Conservation (phyloP, 2,113 vertebrate genomes). For the Ariopsis seemanni region DNA sequence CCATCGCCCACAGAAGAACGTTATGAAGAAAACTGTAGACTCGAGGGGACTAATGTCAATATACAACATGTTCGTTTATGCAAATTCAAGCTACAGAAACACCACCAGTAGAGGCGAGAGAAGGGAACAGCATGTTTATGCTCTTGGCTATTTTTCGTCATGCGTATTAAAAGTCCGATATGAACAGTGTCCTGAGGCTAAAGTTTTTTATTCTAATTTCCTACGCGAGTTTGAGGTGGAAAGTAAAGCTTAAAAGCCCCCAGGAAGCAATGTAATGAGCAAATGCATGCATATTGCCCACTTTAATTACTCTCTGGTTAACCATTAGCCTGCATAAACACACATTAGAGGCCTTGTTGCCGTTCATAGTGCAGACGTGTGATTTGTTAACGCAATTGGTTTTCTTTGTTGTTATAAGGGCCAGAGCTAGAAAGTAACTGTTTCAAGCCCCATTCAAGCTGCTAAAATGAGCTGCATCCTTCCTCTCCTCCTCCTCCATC, state of each 20-base stretch:
- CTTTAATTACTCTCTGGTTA: constrained; percentile 33
- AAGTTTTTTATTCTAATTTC: constrained; percentile 24
- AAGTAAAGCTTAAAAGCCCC: background rate
- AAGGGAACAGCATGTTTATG: background rate
- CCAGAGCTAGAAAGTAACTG: background rate
- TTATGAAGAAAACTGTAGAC: background rate
- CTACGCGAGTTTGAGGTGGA: background rate
- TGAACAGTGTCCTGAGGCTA: background rate
- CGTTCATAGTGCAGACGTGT: constrained; percentile 19
- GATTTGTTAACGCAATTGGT: background rate
- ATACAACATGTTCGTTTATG: background rate
- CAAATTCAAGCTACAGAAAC: background rate
- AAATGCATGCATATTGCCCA: constrained; percentile 35
- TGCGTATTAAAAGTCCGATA: background rate
- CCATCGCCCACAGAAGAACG: no score
- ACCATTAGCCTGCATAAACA: constrained; percentile 20
- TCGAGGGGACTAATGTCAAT: background rate
- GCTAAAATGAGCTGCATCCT: constrained; percentile 29
- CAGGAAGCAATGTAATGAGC: constrained; percentile 16
- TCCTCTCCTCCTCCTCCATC: constrained; percentile 11
- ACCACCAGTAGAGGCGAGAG: no score
- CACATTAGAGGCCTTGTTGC: constrained; percentile 32
- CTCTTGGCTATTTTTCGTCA: background rate
- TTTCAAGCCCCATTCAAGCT: constrained; percentile 2
- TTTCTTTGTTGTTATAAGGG: background rate